Conservation (phyloP, 2,113 vertebrate species). For the Neotoma lepida region DNA sequence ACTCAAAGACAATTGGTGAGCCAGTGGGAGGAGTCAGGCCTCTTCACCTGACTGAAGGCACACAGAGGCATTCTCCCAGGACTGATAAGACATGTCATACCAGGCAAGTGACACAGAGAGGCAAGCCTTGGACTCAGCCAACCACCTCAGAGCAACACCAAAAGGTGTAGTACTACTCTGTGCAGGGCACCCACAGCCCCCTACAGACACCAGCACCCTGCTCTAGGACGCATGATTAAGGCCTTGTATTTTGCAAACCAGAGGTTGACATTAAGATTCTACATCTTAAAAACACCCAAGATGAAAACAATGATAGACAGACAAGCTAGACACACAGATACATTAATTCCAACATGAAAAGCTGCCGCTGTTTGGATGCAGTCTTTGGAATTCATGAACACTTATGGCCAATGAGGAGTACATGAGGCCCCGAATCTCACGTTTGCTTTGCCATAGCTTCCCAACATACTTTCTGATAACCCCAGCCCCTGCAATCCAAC, state of each 20-base stretch:
- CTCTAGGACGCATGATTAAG: neutral
- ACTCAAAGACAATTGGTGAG: neutral
- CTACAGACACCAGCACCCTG: rapidly evolving
- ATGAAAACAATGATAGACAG: neutral
- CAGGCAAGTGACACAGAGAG: neutral
- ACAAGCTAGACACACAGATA: neutral
- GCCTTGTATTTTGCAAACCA: neutral
- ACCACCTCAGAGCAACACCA: neutral
- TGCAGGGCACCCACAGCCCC: too few relatives aligned
- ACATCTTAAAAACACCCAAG: constrained; percentile 61
- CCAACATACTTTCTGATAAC: neutral
- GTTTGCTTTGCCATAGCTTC: neutral
- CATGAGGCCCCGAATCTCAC: neutral
- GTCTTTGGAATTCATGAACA: constrained; percentile 65
- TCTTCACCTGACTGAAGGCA: neutral
- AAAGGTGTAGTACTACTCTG: neutral
- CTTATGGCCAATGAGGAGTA: constrained; percentile 62
- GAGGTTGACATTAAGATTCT: too few relatives aligned
- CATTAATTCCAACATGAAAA: neutral
- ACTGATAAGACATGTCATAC: neutral
- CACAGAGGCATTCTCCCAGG: neutral
- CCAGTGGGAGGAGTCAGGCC: neutral
- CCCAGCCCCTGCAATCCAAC: constrained; percentile 26
- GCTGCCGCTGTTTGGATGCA: constrained; percentile 14
- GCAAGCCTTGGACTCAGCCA: rapidly evolving